Conservation (phyloP, 2,113 vertebrate genomes). For the Ceuthmochares aereus region DNA sequence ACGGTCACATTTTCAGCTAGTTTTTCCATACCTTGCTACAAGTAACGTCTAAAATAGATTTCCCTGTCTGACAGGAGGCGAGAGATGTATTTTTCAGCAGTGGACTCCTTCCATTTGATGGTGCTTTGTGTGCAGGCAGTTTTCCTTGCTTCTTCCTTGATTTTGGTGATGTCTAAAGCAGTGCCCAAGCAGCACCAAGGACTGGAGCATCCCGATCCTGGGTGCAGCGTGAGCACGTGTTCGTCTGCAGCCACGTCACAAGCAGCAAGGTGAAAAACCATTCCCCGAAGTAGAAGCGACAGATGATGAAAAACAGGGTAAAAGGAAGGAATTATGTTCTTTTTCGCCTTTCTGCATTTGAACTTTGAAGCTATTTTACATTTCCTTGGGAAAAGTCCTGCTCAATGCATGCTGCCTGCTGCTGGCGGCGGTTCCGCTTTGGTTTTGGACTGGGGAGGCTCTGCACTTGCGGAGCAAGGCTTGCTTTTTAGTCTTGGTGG, state of each 20-base stretch:
- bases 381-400: not conserved
- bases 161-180: not conserved
- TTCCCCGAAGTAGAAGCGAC: not conserved
- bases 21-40: not conserved
- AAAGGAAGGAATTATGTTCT: not conserved
- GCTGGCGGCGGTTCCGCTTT: not conserved
- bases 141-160: not conserved
- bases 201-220: not conserved
- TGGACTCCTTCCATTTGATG: not conserved
- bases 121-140: not conserved
- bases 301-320: not conserved
- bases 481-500: not conserved
- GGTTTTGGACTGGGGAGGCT: not conserved
- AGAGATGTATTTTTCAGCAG: not conserved
- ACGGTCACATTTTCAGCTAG: not conserved
- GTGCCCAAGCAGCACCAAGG: not conserved
- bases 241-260: not conserved
- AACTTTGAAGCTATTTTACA: not conserved
- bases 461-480: not conserved
- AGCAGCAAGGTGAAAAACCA: not conserved
- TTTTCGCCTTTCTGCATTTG: not conserved
- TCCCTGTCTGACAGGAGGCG: not conserved
- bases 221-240: not conserved
- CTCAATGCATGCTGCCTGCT: not conserved
- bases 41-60: constrained; percentile 7